Evolutionary conservation across 2,888 invertebrate genomes (phyloP).

Genomic region (Acleris literana): DNA sequence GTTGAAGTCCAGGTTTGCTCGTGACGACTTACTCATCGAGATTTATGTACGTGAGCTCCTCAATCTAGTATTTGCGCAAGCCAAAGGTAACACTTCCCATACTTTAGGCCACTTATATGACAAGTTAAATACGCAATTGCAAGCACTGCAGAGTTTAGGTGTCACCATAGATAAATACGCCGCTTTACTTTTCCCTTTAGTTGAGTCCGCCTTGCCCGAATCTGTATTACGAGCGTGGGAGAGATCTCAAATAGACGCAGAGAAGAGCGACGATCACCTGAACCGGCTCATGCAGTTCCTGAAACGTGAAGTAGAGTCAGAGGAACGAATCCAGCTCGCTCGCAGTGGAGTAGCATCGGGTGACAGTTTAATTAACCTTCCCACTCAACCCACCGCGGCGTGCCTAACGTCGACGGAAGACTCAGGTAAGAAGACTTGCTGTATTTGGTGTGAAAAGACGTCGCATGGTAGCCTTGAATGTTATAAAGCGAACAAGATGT

Average conservation of each 20-base stretch:
- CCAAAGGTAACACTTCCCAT: slow-evolving; percentile 10
- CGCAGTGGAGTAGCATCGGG: background rate
- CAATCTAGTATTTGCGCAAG: slow-evolving; percentile 7
- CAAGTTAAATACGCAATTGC: slow-evolving; percentile 6
- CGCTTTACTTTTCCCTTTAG: slow-evolving; percentile 2
- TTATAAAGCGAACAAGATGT: background rate
- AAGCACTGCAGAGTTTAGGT: slow-evolving; percentile 1
- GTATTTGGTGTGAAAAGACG: slow-evolving; percentile 1
- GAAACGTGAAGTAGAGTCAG: slow-evolving; percentile 7
- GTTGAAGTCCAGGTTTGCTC: too few species aligned
- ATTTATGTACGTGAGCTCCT: background rate
- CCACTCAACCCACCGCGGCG: background rate
- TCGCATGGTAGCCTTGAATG: background rate
- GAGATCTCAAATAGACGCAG: background rate
- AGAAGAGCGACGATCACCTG: background rate
- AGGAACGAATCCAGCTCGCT: slow-evolving; percentile 2
- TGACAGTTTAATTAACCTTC: background rate
- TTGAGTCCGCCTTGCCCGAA: slow-evolving; percentile 5
- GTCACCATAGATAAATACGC: slow-evolving; percentile 4
- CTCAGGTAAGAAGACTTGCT: slow-evolving; percentile 1
- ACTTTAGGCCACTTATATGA: slow-evolving; percentile 14
- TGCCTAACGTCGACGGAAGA: slow-evolving; percentile 4
- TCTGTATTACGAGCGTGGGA: background rate
- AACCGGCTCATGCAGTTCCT: slow-evolving; percentile 5
- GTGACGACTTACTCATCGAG: too few species aligned